Conservation (phyloP, 2,888 invertebrate genomes). For the Sclerodermus sp. region DNA sequence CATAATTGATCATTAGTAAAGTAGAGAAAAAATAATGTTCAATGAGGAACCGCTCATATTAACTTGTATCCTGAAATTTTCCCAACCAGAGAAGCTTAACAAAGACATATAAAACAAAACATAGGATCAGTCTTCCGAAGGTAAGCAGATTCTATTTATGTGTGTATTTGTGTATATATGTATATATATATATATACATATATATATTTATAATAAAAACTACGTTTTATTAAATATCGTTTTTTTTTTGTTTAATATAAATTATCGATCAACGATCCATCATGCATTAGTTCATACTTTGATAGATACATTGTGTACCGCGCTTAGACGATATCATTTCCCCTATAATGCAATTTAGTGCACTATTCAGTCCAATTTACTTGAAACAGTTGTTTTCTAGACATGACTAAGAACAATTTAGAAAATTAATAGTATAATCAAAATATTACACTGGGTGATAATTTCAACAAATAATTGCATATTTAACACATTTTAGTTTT, state of each 20-base stretch:
- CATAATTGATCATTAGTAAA: conserved; percentile 7
- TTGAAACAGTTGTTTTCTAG: conserved; percentile 4
- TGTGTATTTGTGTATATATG: no score
- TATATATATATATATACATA: no score
- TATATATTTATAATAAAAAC: conserved; percentile 32
- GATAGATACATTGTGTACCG: conserved; percentile 11
- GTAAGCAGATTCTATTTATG: no score
- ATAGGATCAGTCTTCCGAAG: no score
- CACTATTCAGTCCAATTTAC: conserved; percentile 19
- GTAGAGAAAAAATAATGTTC: conserved; percentile 13
- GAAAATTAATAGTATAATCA: conserved; percentile 5
- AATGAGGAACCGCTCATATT: conserved; percentile 5
- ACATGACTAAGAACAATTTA: no score
- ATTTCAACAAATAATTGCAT: background rate
- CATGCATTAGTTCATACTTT: conserved; percentile 15
- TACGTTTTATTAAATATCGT: conserved; percentile 18
- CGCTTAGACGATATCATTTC: conserved; percentile 14
- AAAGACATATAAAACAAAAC: conserved; percentile 11
- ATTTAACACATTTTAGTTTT: background rate
- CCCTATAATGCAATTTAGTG: conserved; percentile 17
- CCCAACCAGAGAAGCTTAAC: background rate
- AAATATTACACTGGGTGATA: conserved; percentile 23
- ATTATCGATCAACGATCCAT: conserved; percentile 20
- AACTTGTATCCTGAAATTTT: background rate
- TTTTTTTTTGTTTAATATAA: conserved; percentile 20